Evolutionary conservation across 2,113 vertebrate species (phyloP).

Genomic region (Rhegmatorhina hoffmannsi): DNA sequence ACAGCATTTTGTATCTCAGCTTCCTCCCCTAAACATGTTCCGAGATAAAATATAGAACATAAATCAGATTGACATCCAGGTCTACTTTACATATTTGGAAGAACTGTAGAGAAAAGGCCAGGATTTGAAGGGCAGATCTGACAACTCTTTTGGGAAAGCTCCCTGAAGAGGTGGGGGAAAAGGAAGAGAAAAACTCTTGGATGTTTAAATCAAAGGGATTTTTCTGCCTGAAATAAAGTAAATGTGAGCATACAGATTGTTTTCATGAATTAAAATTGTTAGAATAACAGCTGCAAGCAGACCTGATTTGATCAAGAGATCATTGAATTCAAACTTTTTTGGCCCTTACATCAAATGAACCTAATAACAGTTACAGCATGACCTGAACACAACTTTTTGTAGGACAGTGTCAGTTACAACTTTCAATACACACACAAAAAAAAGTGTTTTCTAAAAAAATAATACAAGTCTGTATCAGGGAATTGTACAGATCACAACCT

Average conservation of each 20-base stretch:
- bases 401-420: not conserved
- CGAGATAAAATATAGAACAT: not conserved
- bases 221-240: not conserved
- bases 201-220: slow-evolving; percentile 21
- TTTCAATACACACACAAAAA: not conserved
- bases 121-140: not conserved
- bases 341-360: not conserved
- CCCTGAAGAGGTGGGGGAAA: not conserved
- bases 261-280: not conserved
- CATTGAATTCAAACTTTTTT: not conserved
- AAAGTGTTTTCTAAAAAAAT: not conserved
- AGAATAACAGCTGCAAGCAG: not conserved
- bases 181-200: not conserved
- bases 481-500: not conserved
- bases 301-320: not conserved
- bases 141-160: not conserved
- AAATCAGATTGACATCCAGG: not conserved
- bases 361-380: not conserved
- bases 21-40: not conserved
- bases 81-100: slow-evolving; percentile 29
- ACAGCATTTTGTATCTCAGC: not conserved
- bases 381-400: not conserved
- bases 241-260: not conserved
- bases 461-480: not conserved
- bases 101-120: not conserved